These are phyloP conservation scores for Cinara cedri DNA, from an alignment of 2,888 invertebrate species.

Conservation along the genomic window DNA sequence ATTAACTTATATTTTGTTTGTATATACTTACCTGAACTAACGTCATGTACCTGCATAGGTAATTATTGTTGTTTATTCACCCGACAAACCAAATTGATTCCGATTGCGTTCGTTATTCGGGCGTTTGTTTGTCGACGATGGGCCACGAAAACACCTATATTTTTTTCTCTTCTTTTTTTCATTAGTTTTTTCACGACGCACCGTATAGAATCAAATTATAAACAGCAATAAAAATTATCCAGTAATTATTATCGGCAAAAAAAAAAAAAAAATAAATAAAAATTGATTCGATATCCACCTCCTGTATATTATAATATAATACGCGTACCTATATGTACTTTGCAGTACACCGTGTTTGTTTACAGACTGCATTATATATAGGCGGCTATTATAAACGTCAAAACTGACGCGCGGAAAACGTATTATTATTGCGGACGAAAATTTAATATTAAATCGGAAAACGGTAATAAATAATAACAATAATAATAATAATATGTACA, in stretches of 20 bases:
- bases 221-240: slow-evolving; percentile 4
- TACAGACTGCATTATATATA: slow-evolving; percentile 22
- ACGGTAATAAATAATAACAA: slow-evolving; percentile 38
- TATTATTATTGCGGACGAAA: slow-evolving; percentile 39
- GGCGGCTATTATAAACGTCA: slow-evolving; percentile 29
- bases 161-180: not conserved
- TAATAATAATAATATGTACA: not conserved
- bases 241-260: slow-evolving; percentile 13
- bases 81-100: not conserved
- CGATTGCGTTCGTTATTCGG: not conserved
- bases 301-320: too few species aligned
- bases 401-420: slow-evolving; percentile 22
- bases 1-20: not conserved
- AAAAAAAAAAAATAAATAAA: too few species aligned
- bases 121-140: slow-evolving; percentile 8
- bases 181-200: too few species aligned
- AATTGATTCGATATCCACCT: slow-evolving; percentile 1
- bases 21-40: too few species aligned
- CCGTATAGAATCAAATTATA: too few species aligned
- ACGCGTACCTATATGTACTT: too few species aligned
- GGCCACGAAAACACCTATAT: not conserved
- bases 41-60: too few species aligned
- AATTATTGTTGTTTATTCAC: slow-evolving; percentile 4
- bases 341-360: too few species aligned
- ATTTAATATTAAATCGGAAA: slow-evolving; percentile 29